Evolutionary conservation across 2,113 vertebrate species (phyloP).

Genomic region (Capreolus pygargus): DNA sequence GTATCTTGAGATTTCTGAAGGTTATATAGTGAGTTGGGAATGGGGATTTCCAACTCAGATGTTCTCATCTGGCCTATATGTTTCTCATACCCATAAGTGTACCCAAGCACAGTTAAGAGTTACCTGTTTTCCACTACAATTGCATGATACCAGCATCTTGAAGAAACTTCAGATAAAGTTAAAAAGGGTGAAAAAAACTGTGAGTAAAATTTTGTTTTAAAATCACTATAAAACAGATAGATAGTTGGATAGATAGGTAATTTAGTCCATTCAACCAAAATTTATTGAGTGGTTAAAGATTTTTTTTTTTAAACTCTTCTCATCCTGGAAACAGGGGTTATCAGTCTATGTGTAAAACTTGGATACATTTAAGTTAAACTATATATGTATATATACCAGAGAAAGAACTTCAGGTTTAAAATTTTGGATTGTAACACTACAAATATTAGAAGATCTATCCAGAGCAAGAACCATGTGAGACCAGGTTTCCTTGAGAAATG

Average conservation of each 20-base stretch:
- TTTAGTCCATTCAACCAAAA: neutral
- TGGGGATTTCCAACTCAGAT: neutral
- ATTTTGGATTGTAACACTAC: neutral
- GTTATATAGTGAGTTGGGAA: neutral
- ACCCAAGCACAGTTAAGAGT: neutral
- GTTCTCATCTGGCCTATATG: neutral
- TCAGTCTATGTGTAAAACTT: neutral
- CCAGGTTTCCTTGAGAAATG: neutral
- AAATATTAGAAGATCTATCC: neutral
- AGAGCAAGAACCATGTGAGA: neutral
- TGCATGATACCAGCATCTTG: neutral
- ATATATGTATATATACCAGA: neutral
- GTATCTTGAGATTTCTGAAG: neutral
- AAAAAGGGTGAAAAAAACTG: neutral
- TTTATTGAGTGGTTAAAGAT: neutral
- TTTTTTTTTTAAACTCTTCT: neutral
- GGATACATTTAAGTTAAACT: neutral
- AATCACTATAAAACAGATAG: neutral
- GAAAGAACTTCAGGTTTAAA: neutral
- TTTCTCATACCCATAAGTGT: neutral
- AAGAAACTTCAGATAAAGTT: neutral
- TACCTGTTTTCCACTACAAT: neutral
- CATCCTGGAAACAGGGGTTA: neutral
- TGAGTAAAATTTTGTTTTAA: neutral
- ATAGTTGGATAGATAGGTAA: neutral